These are phyloP conservation scores for Syngnathoides biaculeatus DNA, from an alignment of 2,113 vertebrate genomes.

Conservation along the genomic window DNA sequence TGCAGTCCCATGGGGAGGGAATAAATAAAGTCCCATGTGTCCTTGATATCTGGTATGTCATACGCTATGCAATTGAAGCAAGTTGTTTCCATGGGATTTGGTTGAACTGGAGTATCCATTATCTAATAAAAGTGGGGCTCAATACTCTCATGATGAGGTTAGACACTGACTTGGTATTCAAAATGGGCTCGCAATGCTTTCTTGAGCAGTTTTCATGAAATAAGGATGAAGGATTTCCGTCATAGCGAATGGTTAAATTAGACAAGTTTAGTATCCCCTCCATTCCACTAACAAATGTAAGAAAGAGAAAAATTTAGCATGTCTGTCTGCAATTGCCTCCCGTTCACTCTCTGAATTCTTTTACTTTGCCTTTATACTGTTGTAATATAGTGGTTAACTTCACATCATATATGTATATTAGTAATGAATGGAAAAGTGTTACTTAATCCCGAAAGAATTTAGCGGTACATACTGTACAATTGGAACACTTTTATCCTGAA, in stretches of 20 bases:
- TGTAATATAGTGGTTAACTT: no score
- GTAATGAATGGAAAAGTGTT: no score
- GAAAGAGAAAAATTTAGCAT: no score
- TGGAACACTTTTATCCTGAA: no score
- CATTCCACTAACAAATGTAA: no score
- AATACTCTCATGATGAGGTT: conserved; percentile 47
- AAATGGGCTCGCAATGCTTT: background rate
- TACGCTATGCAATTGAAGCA: conserved; percentile 13
- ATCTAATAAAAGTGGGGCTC: conserved; percentile 39
- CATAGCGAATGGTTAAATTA: background rate
- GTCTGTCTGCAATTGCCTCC: no score
- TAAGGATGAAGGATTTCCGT: background rate
- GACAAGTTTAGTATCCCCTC: background rate
- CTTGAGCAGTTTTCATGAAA: background rate
- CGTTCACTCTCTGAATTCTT: no score
- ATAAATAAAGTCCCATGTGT: conserved; percentile 10
- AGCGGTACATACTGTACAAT: no score
- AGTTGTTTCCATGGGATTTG: conserved; percentile 28
- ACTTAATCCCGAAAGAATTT: no score
- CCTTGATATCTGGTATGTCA: conserved; percentile 14
- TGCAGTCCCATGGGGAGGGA: conserved; percentile 14
- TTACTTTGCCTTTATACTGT: no score
- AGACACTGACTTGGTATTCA: conserved; percentile 18
- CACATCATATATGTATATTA: no score
- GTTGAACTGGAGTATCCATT: conserved; percentile 25